Evolutionary conservation across 2,797 vertebrate genomes (phyloP).

Genomic region (Acrossocheilus wenchowensis): DNA sequence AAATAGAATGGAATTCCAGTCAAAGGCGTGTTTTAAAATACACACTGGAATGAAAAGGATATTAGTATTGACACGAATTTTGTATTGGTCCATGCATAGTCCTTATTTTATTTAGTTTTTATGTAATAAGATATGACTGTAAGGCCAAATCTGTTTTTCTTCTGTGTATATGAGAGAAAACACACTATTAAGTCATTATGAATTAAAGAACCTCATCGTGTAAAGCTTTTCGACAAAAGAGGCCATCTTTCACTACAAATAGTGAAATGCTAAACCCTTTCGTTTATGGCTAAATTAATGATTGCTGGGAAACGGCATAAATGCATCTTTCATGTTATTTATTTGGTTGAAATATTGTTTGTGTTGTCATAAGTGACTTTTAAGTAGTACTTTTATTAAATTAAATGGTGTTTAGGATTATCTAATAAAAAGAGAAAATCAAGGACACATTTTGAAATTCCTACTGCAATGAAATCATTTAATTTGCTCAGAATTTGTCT

Average conservation of each 20-base stretch:
- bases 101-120: background rate
- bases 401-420: background rate
- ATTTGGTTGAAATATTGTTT: background rate
- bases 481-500: background rate
- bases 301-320: background rate
- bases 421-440: background rate
- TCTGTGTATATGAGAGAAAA: background rate
- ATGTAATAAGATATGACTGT: background rate
- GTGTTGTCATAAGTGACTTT: too few relatives aligned
- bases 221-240: background rate
- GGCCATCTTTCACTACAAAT: background rate
- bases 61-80: background rate
- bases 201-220: background rate
- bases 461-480: background rate
- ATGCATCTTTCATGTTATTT: background rate
- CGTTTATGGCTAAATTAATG: background rate
- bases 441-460: background rate
- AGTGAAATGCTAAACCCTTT: background rate
- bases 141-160: background rate
- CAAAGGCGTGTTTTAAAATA: background rate
- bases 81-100: background rate
- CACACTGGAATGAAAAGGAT: background rate
- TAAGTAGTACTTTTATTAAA: background rate
- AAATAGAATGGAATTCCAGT: background rate
- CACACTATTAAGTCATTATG: background rate